Base-by-base conservation (phyloP, 64 coral and sea anemone species). In the Porites australiensis region DNA sequence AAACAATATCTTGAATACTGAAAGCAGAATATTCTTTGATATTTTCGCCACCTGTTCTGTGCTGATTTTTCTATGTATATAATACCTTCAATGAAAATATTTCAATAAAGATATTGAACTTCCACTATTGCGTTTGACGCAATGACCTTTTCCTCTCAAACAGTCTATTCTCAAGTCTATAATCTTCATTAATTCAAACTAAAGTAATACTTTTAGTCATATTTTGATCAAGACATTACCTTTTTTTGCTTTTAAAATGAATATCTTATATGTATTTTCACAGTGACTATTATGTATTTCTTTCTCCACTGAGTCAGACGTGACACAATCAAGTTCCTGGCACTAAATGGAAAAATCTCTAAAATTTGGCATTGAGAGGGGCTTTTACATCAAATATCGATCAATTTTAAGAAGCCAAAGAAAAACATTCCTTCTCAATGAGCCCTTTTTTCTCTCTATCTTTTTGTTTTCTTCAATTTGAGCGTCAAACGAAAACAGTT, bases 1-100 rank as follows among this genome's bases (percentile, higher is more conserved):
- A 84, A 84, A 84, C 81, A 84, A 84, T 84, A 84, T 84, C 18
- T 68, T 67, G 69, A 69, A 52, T 50, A 20, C 63, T 62, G 47
- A 68, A 84, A 50, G n/a, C 46, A 8, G 69, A 84, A 66, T 84
- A 84, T 68, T 67, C 63, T 20, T 3, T 20, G 63, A 84, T 84
- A 84, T 84, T 84, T n/a, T 19, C 50, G 51, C 81, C 50, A 63
- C 45, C 46, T 50, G 14, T 10, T 84, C 62, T 13, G 16, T 21
- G 27, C 27, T 37, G 27, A 50, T 18, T 50, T 84, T 67, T 68
- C 63, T 84, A 50, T 22, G 47, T 68, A 5, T 68, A 50, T 37
- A 37, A 37, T 37, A 84, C 50, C 50, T 67, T 51, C 81, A 52
- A 51, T 84, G 16, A 84, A 84, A 84, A 84, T 84, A 68, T 68